Conservation (phyloP, 1,140 invertebrate genomes). For the Drosophila bifasciata region DNA sequence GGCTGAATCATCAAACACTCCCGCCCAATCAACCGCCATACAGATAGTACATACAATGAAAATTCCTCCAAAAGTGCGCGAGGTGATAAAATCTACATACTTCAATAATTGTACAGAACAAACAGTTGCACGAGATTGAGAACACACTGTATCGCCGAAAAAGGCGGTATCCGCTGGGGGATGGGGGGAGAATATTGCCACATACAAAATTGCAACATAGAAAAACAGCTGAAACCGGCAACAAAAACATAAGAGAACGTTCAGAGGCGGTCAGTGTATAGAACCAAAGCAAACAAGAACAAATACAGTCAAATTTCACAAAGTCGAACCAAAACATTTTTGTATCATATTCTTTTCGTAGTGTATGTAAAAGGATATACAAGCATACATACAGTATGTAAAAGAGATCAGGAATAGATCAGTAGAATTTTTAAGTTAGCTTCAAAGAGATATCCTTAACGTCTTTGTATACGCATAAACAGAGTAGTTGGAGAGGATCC, state of each 20-base stretch:
- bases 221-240: slow-evolving; percentile 18
- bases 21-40: slow-evolving; percentile 1
- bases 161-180: neutral
- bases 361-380: too few relatives aligned
- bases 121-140: slow-evolving; percentile 24
- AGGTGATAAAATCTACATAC: slow-evolving; percentile 21
- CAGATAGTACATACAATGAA: too few relatives aligned
- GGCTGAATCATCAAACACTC: slow-evolving; percentile 3
- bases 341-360: too few relatives aligned
- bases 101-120: slow-evolving; percentile 24
- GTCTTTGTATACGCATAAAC: neutral
- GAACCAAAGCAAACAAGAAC: slow-evolving; percentile 18
- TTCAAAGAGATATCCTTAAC: too few relatives aligned
- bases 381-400: too few relatives aligned
- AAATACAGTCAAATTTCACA: neutral
- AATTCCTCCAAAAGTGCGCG: neutral
- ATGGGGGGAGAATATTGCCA: slow-evolving; percentile 4
- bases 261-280: slow-evolving; percentile 42
- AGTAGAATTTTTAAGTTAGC: too few relatives aligned
- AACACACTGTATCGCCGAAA: slow-evolving; percentile 4
- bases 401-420: too few relatives aligned
- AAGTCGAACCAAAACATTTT: too few relatives aligned
- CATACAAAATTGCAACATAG: slow-evolving; percentile 18
- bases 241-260: slow-evolving; percentile 44
- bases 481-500: neutral